Evolutionary conservation across 2,113 vertebrate species (phyloP).

Genomic region (Tetrax tetrax): DNA sequence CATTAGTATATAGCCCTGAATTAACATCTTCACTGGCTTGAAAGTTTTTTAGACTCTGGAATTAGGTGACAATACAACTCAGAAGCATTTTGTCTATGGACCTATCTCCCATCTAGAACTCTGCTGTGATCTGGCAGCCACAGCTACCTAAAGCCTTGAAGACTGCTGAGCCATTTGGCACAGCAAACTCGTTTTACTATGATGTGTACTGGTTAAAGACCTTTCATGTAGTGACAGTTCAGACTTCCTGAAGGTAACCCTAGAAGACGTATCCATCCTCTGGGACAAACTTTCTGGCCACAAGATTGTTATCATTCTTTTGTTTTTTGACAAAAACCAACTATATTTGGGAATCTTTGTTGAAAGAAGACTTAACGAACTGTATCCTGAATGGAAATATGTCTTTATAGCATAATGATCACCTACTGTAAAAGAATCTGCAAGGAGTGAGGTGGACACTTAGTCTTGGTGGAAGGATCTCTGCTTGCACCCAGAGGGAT

Average conservation of each 20-base stretch:
- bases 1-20: not conserved
- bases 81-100: not conserved
- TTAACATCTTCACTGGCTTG: not conserved
- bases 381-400: not conserved
- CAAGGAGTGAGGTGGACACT: not conserved
- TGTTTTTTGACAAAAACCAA: not conserved
- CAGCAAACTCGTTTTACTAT: not conserved
- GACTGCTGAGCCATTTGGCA: not conserved
- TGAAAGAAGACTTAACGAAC: not conserved
- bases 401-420: not conserved
- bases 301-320: not conserved
- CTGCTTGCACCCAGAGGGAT: not conserved
- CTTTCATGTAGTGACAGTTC: not conserved
- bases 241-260: not conserved
- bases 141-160: not conserved
- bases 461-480: not conserved
- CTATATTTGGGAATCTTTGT: not conserved
- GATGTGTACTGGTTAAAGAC: not conserved
- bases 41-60: not conserved
- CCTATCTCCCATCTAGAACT: not conserved
- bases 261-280: not conserved
- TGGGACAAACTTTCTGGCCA: not conserved
- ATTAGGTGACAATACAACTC: not conserved
- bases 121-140: not conserved
- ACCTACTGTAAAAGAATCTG: not conserved